These are phyloP conservation scores for Argyrosomus regius DNA, from an alignment of 2,797 vertebrate species.

Conservation along the genomic window DNA sequence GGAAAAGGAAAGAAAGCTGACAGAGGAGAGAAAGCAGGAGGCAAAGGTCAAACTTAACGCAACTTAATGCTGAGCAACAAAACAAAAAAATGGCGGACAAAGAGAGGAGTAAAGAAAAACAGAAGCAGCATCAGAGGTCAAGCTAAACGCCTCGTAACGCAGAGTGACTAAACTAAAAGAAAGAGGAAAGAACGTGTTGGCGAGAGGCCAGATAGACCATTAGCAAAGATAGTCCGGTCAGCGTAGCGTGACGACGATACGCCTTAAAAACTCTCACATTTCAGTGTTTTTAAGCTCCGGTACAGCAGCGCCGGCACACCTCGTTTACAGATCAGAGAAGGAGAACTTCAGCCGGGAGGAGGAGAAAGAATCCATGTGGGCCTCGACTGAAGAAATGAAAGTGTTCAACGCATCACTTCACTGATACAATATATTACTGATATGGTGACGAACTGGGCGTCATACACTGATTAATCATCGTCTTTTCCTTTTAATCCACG, in stretches of 20 bases:
- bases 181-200: conserved; percentile 33
- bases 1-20: conserved; percentile 44
- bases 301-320: background rate
- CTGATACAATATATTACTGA: background rate
- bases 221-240: conserved; percentile 38
- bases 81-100: background rate
- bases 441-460: no score
- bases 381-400: background rate
- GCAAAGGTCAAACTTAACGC: conserved; percentile 54
- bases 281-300: conserved; percentile 41
- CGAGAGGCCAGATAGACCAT: conserved; percentile 60
- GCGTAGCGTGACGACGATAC: conserved; percentile 43
- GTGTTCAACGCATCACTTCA: background rate
- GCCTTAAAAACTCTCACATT: conserved; percentile 49
- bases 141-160: conserved; percentile 18
- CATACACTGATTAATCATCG: background rate
- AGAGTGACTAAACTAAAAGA: conserved; percentile 31
- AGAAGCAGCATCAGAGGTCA: conserved; percentile 23
- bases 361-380: conserved; percentile 32
- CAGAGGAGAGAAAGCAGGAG: conserved; percentile 25
- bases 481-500: background rate
- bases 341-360: background rate
- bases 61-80: background rate
- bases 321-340: conserved; percentile 15
- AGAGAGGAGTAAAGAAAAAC: background rate